Base-by-base conservation (phyloP, 64 coral and sea anemone genomes). In the Actinia tenebrosa region DNA sequence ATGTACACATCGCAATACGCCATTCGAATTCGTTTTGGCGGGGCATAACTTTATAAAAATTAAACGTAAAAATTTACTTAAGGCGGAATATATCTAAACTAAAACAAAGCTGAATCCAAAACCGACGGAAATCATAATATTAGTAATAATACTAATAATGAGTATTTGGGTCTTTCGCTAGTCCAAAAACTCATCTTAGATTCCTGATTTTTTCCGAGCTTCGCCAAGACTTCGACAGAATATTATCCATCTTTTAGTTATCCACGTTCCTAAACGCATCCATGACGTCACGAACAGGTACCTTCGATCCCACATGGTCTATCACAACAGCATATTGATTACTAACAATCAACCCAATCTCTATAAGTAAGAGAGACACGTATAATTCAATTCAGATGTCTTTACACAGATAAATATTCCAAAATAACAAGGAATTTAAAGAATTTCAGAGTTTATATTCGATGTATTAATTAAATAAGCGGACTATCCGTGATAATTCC, bases 391-490 rank as follows among this genome's bases (percentile, higher is more conserved):
- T 75, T 75, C 25, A 75, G 69, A 75, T 75, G 69, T 75, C 69
- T 26, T 75, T 75, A 75, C 69, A 43, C 69, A 75, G 19, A 72
- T 42, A 75, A 42, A 75, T 75, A 75, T 75, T 25, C 23, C 69
- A 75, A 75, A 75, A 75, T 75, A 75, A 42, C 69, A 53, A 81
- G 79, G 79, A 81, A 53, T 81, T 81, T 45, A 81, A 81, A 81
- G 44, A 81, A 81, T 81, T 53, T 75, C 43, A 81, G 50, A 81
- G 50, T 81, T 81, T 81, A 81, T 81, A 81, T 81, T 81, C 79
- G 50, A 81, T 81, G 79, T 81, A 81, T 81, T 53, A 75, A 81
- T 81, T 53, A 75, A 75, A 81, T 81, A 81, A 53, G 79, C 79
- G 79, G 79, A 17, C 14, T 50, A 7, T 81, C 79, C 79, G 79